phyloP scores from a whole-genome alignment of 2,797 vertebrate species.

The Sebastes glaucus region DNA sequence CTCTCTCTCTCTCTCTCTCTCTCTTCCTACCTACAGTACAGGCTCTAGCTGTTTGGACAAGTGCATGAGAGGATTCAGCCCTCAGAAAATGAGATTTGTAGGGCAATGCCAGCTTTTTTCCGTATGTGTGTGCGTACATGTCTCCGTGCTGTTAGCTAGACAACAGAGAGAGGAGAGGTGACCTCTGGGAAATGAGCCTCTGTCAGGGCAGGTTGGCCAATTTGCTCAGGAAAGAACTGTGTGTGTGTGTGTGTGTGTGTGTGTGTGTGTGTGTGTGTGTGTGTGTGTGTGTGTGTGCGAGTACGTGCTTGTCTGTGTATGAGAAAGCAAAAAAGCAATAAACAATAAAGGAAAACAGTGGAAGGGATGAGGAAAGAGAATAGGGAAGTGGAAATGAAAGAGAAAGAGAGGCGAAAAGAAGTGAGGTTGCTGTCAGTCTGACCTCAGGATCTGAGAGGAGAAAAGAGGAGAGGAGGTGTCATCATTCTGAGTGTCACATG shows the following conservation, averaged over 20 bases:
- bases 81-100: constrained; percentile 29
- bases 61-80: constrained; percentile 7
- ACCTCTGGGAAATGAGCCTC: constrained; percentile 55
- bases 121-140: not conserved
- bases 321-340: not conserved
- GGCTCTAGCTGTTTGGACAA: constrained; percentile 24
- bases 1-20: not conserved
- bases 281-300: not conserved
- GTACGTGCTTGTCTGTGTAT: not conserved
- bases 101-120: not conserved
- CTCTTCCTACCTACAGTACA: not conserved
- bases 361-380: not conserved
- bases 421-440: not conserved
- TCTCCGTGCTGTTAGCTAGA: constrained; percentile 8
- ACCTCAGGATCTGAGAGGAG: not conserved
- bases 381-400: not conserved
- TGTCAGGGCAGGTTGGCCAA: constrained; percentile 41
- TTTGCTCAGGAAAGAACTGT: constrained; percentile 32
- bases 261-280: not conserved
- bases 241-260: not conserved
- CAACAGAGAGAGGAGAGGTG: constrained; percentile 26
- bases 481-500: not conserved
- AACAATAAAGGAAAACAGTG: not conserved
- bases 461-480: not conserved
- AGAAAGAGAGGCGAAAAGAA: not conserved